Evolutionary conservation across 2,888 invertebrate species (phyloP), one percentile per base, ranked within the genome.

Genomic region (Eupsilia transversa): DNA sequence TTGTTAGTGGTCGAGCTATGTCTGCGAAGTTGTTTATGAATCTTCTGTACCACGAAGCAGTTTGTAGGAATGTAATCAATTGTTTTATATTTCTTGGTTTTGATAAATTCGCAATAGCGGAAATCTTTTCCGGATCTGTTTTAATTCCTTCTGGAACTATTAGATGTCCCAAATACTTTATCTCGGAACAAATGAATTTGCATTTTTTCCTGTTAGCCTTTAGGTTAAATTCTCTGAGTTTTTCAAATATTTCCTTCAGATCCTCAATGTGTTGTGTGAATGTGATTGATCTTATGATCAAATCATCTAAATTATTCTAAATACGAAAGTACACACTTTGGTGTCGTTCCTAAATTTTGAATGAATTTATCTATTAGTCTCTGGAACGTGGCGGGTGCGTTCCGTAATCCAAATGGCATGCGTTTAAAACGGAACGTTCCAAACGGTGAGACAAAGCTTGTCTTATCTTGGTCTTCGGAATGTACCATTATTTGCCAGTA

Each of bases 291-390:
- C 59, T 23, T 35, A 35, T 10, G 5, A 59, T 59, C 20, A 59
- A 33, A 23, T 59, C 59, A 3, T 59, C 59, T 35, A 59, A 59
- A 59, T 59, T n/a, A n/a, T n/a, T n/a, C n/a, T n/a, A n/a, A n/a
- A n/a, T n/a, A 59, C 4, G 59, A 59, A 6, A 59, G 59, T 23
- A 59, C 23, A 35, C 30, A 20, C n/a, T 12, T 35, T 4, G 35
- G 3, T 59, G 23, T 59, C 35, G 35, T 59, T 59, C 35, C 7
- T 35, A 59, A 59, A 35, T 35, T 59, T 59, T 59, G 59, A 59
- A 59, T 35, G 35, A 23, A 35, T 59, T 59, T 59, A 59, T 59
- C 59, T 30, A 59, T 59, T 33, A 59, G 3, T 35, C 35, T 59
- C 23, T 59, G 59, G 59, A 46, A 46, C 20, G 20, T 46, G 20